Evolutionary conservation across 2,797 vertebrate genomes (phyloP), one percentile per base, ranked within the genome.

Genomic region (Lemur catta): DNA sequence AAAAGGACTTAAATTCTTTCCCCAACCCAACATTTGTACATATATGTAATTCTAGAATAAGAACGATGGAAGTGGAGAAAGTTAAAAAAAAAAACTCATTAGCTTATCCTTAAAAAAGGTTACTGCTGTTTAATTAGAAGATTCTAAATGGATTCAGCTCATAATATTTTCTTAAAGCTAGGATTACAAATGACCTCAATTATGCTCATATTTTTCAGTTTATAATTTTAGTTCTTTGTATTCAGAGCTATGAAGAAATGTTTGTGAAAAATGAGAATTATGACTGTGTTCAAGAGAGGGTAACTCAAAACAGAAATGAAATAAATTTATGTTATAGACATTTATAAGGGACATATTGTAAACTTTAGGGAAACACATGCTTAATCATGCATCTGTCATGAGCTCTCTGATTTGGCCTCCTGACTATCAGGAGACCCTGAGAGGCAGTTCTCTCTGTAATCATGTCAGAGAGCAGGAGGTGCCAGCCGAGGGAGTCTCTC

Each of bases 241-340:
- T 15, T 87, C 33, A 91, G 11, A 18, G n/a, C 18, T 95, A 28
- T 79, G 43, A 93, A 59, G 12, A 89, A 93, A 88, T 35, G 41
- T 5, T 65, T 30, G 43, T 61, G 17, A 85, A 88, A 74, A 88
- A 22, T 43, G 7, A 92, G 22, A 86, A 41, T 57, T 88, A 33
- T 7, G 30, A 87, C 38, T 35, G 6, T 35, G 7, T 55, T 79
- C 33, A 93, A 96, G 33, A 33, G 79, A 94, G 24, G 26, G 15
- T 63, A 65, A 72, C 3, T 94, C 26, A 74, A 94, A 95, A 55
- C 10, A 78, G 80, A 93, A 95, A 67, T 9, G 20, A 87, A 50
- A 0, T 75, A 59, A 75, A 4, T 2, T n/a, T 67, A 41, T 80
- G 80, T 48, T 93, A 48, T 38, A n/a, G 48, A 94, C 7, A 8